phyloP scores from a whole-genome alignment of 2,113 vertebrate species.

The Mohoua ochrocephala region DNA sequence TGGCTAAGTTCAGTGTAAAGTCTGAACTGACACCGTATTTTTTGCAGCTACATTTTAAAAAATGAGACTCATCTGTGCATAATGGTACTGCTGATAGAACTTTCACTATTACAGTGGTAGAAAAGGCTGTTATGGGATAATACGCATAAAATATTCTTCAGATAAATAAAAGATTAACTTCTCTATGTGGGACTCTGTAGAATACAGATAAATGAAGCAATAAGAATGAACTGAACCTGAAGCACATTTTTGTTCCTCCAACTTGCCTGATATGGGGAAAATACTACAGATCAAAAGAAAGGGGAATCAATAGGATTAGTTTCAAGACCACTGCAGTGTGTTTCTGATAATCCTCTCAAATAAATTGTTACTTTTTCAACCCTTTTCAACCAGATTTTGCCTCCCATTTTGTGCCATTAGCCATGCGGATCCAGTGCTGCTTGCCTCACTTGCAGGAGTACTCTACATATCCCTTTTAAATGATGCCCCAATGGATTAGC shows the following conservation, averaged over 20 bases:
- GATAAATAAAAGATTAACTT: constrained; percentile 43
- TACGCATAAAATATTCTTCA: not conserved
- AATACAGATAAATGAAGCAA: constrained; percentile 7
- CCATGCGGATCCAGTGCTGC: not conserved
- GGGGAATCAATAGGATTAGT: constrained; percentile 2
- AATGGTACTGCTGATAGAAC: not conserved
- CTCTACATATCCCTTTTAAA: not conserved
- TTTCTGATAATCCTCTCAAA: not conserved
- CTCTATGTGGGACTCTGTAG: not conserved
- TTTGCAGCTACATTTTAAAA: not conserved
- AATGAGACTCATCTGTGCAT: not conserved
- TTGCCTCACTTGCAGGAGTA: not conserved
- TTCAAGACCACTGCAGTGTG: not conserved
- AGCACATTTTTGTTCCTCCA: not conserved
- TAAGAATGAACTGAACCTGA: not conserved
- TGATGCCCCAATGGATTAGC: not conserved
- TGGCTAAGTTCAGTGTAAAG: not conserved
- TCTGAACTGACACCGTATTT: not conserved
- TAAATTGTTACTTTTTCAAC: not conserved
- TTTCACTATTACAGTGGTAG: not conserved
- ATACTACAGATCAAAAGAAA: constrained; percentile 2
- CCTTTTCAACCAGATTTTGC: not conserved
- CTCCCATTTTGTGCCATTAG: not conserved
- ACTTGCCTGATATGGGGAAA: not conserved
- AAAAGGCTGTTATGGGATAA: not conserved